phyloP scores from a whole-genome alignment of 1,140 invertebrate species.

The Phocides pigmalion region DNA sequence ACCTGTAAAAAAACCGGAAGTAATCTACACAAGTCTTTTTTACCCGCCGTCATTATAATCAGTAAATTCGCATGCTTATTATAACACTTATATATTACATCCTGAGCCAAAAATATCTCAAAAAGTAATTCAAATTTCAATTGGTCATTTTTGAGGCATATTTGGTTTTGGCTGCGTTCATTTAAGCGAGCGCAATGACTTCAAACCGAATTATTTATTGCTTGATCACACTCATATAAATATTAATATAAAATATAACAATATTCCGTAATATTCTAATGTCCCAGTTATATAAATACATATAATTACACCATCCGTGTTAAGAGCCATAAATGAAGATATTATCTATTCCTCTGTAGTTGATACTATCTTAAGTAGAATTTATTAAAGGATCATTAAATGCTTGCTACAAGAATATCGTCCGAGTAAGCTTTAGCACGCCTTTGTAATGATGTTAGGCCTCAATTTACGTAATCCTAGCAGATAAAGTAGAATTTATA shows the following conservation, averaged over 20 bases:
- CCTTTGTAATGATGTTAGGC: neutral
- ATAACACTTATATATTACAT: neutral
- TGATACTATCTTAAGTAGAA: neutral
- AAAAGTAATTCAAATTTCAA: neutral
- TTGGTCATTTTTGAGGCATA: neutral
- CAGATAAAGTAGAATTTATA: conserved; percentile 6
- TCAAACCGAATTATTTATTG: neutral
- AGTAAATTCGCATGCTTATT: neutral
- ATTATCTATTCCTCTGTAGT: neutral
- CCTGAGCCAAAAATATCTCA: neutral
- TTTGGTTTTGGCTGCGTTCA: neutral
- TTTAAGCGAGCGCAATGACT: conserved; percentile 1
- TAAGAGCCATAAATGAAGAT: neutral
- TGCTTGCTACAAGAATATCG: neutral
- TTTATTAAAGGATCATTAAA: conserved; percentile 3
- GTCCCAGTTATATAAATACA: neutral
- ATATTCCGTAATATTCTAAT: neutral
- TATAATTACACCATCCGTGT: neutral
- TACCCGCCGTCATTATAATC: neutral
- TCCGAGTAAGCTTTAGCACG: neutral
- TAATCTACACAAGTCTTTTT: neutral
- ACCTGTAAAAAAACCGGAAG: neutral
- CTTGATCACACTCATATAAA: neutral
- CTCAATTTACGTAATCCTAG: conserved; percentile 4
- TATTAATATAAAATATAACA: neutral